A percentile compares a stretch with the other conserved stretches of the same genome.
These are phyloP conservation scores for Vulpes lagopus DNA, from an alignment of 2,113 vertebrate genomes.

Conservation along the genomic window DNA sequence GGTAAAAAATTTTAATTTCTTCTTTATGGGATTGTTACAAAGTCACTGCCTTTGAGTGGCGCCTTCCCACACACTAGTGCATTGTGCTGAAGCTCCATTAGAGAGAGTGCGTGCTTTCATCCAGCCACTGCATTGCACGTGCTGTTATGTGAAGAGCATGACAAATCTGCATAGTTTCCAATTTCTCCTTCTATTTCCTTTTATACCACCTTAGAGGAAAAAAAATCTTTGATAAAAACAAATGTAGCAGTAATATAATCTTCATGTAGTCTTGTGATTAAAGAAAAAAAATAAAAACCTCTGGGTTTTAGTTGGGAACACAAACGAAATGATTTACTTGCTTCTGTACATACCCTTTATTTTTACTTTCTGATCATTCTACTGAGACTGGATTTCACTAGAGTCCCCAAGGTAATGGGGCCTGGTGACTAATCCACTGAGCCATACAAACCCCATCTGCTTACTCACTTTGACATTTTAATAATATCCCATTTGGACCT, in stretches of 20 bases:
- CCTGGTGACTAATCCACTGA: slow-evolving; percentile 79
- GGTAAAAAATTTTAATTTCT: slow-evolving; percentile 21
- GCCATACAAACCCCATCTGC: slow-evolving; percentile 79
- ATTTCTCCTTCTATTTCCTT: slow-evolving; percentile 30
- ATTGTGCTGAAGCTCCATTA: background rate
- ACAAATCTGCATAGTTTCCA: slow-evolving; percentile 26
- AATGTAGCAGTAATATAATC: slow-evolving; percentile 47
- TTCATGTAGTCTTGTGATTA: slow-evolving; percentile 59
- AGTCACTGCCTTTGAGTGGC: slow-evolving; percentile 1
- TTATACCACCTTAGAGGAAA: background rate
- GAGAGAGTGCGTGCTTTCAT: background rate
- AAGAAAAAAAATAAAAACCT: slow-evolving; percentile 46
- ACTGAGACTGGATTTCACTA: slow-evolving; percentile 71
- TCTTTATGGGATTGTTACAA: slow-evolving; percentile 52
- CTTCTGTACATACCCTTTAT: slow-evolving; percentile 58
- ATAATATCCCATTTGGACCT: slow-evolving; percentile 82
- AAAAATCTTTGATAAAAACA: slow-evolving; percentile 60
- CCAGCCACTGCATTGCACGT: background rate
- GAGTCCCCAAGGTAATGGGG: slow-evolving; percentile 76
- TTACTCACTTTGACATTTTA: slow-evolving; percentile 82
- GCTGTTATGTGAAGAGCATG: background rate
- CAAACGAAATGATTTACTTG: slow-evolving; percentile 63
- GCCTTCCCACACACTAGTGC: background rate
- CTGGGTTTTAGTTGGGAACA: slow-evolving; percentile 46
- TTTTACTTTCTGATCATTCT: slow-evolving; percentile 77